A percentile compares a stretch with the other conserved stretches of the same genome.
These are phyloP conservation scores for Aspiorhynchus laticeps DNA, from an alignment of 2,113 vertebrate genomes.

Conservation along the genomic window DNA sequence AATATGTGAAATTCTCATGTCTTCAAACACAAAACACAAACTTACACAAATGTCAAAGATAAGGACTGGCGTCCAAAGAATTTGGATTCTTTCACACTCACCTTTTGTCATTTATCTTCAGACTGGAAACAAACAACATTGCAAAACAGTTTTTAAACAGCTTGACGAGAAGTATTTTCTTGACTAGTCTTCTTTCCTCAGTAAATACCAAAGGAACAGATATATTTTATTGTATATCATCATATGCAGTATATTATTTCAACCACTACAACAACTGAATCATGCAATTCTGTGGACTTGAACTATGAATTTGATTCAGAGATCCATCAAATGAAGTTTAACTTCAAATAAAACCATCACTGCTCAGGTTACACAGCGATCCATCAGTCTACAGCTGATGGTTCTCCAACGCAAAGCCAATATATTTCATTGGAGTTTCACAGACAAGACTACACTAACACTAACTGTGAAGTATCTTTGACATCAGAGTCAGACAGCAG, in stretches of 20 bases:
- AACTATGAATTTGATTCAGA: neutral
- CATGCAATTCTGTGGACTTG: neutral
- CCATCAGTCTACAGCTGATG: neutral
- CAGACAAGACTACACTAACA: no score
- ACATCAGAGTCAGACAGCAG: neutral
- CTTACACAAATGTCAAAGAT: neutral
- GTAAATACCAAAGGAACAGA: neutral
- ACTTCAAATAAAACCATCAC: no score
- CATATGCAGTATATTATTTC: neutral
- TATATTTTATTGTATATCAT: neutral
- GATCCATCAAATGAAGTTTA: neutral
- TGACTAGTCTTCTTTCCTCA: neutral
- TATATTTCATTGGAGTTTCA: neutral
- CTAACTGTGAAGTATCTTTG: no score
- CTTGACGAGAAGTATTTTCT: neutral
- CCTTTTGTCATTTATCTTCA: neutral
- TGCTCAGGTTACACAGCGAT: neutral
- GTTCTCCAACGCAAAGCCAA: neutral
- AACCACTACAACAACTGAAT: neutral
- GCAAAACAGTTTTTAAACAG: neutral
- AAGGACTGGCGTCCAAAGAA: neutral
- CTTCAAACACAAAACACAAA: neutral
- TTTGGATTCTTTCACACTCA: neutral
- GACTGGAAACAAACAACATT: no score
- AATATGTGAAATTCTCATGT: neutral